phyloP scores from a whole-genome alignment of 2,888 invertebrate species.

The Scaptomyza flava region DNA sequence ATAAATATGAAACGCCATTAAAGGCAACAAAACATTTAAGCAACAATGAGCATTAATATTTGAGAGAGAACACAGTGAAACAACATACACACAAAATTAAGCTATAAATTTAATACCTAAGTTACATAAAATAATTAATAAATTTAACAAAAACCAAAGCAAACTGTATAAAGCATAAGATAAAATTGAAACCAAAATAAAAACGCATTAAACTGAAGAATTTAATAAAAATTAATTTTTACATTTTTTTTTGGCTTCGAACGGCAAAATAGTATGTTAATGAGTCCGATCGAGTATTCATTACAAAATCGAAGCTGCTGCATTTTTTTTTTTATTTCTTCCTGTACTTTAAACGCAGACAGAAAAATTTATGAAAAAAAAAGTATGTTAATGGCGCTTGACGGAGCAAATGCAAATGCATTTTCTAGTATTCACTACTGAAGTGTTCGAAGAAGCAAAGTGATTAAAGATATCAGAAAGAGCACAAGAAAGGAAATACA shows the following conservation, averaged over 20 bases:
- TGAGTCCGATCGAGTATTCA: conserved; percentile 21
- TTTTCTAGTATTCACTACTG: conserved; percentile 19
- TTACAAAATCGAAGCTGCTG: conserved; percentile 26
- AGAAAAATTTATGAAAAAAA: conserved; percentile 11
- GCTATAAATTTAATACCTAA: conserved; percentile 51
- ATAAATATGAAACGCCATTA: conserved; percentile 36
- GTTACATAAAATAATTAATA: conserved; percentile 54
- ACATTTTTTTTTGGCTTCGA: conserved; percentile 20
- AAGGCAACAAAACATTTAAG: conserved; percentile 49
- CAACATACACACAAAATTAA: conserved; percentile 38
- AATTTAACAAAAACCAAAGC: conserved; percentile 51
- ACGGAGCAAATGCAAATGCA: conserved; percentile 57
- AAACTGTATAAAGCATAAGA: conserved; percentile 66
- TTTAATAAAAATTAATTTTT: conserved; percentile 72
- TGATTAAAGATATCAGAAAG: conserved; percentile 8
- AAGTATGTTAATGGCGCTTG: conserved; percentile 35
- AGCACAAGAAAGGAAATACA: not conserved
- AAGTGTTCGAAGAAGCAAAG: conserved; percentile 7
- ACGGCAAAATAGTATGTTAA: conserved; percentile 8
- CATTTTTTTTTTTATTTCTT: too few species aligned
- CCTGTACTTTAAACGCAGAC: not conserved
- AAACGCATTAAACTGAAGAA: conserved; percentile 73
- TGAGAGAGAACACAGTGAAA: conserved; percentile 33
- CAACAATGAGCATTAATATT: conserved; percentile 51
- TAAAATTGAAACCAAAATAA: conserved; percentile 67